Conservation (phyloP, 2,113 vertebrate genomes). For the Antechinus flavipes region DNA sequence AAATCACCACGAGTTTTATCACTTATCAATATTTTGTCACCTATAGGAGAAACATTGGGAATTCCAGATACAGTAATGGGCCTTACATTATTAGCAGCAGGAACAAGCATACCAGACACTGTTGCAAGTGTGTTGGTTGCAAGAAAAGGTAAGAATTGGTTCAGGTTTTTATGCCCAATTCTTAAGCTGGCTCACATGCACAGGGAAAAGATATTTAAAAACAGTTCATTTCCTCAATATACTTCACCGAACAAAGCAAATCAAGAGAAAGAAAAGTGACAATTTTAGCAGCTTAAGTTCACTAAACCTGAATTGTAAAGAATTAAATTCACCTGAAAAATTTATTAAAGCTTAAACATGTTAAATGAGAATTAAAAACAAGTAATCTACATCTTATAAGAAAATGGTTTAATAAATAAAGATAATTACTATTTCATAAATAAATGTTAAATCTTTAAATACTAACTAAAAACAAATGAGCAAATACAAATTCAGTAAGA, state of each 20-base stretch:
- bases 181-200: conserved; percentile 32
- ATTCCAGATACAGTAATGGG: conserved; percentile 99
- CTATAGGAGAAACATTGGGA: conserved; percentile 92
- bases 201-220: conserved; percentile 46
- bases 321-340: conserved; percentile 55
- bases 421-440: conserved; percentile 75
- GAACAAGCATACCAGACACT: conserved; percentile 98
- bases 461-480: conserved; percentile 68
- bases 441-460: conserved; percentile 80
- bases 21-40: conserved; percentile 50
- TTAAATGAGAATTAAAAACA: conserved; percentile 73
- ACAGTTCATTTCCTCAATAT: conserved; percentile 50
- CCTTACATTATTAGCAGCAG: conserved; percentile 95
- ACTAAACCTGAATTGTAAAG: conserved; percentile 48
- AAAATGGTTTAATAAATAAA: conserved; percentile 79
- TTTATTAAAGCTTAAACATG: conserved; percentile 43
- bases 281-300: conserved; percentile 57
- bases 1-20: background rate
- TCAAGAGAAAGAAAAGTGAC: conserved; percentile 34
- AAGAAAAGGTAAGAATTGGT: conserved; percentile 90
- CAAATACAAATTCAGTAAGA: conserved; percentile 74
- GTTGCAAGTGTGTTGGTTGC: conserved; percentile 96
- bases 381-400: conserved; percentile 74
- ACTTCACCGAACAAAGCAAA: conserved; percentile 34
- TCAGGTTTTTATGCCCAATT: conserved; percentile 49